Evolutionary conservation across 2,797 vertebrate species (phyloP), one percentile per base, ranked within the genome.

Genomic region (Sylvia borin): DNA sequence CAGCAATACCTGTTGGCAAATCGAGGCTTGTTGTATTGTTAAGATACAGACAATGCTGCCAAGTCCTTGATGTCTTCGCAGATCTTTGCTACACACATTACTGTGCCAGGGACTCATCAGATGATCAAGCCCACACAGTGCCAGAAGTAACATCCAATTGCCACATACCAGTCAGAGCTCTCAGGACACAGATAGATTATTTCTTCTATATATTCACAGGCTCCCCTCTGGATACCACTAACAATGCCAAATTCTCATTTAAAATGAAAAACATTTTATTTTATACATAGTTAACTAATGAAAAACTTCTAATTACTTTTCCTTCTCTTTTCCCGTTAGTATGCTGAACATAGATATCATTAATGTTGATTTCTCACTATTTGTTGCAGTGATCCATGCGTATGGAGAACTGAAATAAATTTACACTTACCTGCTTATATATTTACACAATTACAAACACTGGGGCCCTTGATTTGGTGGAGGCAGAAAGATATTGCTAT

Each of bases 1-100:
- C 50, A 90, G 92, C 85, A 87, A 85, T 94, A 92, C 50, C 87
- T 96, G 91, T 50, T 90, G 92, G 84, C 96, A 97, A 97, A 97
- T 97, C 34, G 24, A 96, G 95, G 96, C 96, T 95, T 98, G 97
- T 67, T 95, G 87, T 88, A 92, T 92, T 92, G 96, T 53, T 93
- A 92, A 96, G 90, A 95, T 54, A 85, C 57, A 77, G 79, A 92
- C 27, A 96, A 80, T 62, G 66, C 84, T 93, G 93, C 95, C 96
- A 97, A 97, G 95, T 91, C 94, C 90, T 83, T 89, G 91, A 97
- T 97, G 97, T 96, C 94, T 96, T 95, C 91, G 95, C 84, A 92
- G 90, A 51, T 92, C 94, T 97, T 77, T 90, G 42, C 94, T 94
- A 83, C 53, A 36, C 58, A 81, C 82, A 94, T 68, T 50, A 43